Conservation (phyloP, 2,888 invertebrate genomes). For the Tetramorium bicarinatum region DNA sequence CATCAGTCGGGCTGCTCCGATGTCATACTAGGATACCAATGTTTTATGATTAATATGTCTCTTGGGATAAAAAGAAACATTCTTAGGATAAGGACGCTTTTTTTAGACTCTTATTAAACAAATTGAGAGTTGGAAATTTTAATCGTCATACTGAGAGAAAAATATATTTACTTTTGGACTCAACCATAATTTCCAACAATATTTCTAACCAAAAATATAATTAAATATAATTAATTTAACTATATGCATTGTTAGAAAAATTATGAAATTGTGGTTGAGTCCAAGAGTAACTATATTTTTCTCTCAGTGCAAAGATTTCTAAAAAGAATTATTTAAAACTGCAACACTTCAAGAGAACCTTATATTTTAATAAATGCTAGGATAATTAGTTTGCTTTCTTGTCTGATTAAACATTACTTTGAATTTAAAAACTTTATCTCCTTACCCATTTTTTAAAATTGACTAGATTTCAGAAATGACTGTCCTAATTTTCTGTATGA, state of each 20-base stretch:
- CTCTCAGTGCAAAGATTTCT: background rate
- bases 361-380: background rate
- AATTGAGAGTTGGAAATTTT: background rate
- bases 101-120: background rate
- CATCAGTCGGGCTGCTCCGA: constrained; percentile 29
- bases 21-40: background rate
- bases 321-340: background rate
- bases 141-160: background rate
- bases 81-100: background rate
- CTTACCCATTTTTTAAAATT: background rate
- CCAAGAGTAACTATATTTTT: too few relatives aligned
- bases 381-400: background rate
- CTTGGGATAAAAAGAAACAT: constrained; percentile 31
- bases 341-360: background rate
- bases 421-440: background rate
- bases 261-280: too few relatives aligned
- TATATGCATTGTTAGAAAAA: too few relatives aligned
- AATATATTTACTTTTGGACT: too few relatives aligned
- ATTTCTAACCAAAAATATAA: too few relatives aligned
- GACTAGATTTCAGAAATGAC: background rate
- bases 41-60: constrained; percentile 63
- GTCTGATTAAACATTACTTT: background rate
- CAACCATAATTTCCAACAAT: too few relatives aligned
- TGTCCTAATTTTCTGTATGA: background rate
- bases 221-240: too few relatives aligned